Percentiles rank a stretch among this genome's conserved stretches.
Evolutionary conservation across 2,797 vertebrate species (phyloP).

Genomic region (Paedocypris micromegethes): DNA sequence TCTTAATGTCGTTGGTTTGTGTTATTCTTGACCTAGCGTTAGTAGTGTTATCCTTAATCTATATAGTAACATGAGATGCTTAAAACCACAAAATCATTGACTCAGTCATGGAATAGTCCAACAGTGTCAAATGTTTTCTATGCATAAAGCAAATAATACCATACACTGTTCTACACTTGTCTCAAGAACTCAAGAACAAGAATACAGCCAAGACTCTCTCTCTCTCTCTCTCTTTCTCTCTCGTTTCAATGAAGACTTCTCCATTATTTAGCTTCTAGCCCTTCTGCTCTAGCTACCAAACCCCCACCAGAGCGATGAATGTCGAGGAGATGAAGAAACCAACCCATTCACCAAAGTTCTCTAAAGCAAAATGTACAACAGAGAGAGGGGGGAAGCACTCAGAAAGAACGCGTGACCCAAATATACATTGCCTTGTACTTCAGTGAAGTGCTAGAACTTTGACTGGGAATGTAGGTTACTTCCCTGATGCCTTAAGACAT

Average conservation of each 20-base stretch:
- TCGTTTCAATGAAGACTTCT: constrained; percentile 72
- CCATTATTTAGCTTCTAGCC: constrained; percentile 72
- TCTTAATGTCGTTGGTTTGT: too few relatives aligned
- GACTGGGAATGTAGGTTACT: too few relatives aligned
- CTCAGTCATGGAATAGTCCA: too few relatives aligned
- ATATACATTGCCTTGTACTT: constrained; percentile 75
- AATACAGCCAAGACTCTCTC: constrained; percentile 41
- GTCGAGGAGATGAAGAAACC: constrained; percentile 55
- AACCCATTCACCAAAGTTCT: constrained; percentile 45
- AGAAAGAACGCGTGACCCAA: constrained; percentile 65
- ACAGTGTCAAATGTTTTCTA: too few relatives aligned
- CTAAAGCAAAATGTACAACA: constrained; percentile 41
- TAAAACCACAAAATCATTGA: too few relatives aligned
- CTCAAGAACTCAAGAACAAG: neutral
- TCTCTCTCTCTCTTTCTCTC: constrained; percentile 53
- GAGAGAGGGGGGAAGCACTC: constrained; percentile 22
- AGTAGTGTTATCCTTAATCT: too few relatives aligned
- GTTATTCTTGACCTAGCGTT: too few relatives aligned
- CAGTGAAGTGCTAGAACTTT: constrained; percentile 42
- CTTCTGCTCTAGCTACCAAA: constrained; percentile 52
- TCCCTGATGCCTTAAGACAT: too few relatives aligned
- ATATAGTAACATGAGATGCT: too few relatives aligned
- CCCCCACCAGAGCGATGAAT: constrained; percentile 64
- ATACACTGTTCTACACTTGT: too few relatives aligned
- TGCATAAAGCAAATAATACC: too few relatives aligned